Evolutionary conservation across 2,888 invertebrate genomes (phyloP).

Genomic region (Eucriotettix oculatus): DNA sequence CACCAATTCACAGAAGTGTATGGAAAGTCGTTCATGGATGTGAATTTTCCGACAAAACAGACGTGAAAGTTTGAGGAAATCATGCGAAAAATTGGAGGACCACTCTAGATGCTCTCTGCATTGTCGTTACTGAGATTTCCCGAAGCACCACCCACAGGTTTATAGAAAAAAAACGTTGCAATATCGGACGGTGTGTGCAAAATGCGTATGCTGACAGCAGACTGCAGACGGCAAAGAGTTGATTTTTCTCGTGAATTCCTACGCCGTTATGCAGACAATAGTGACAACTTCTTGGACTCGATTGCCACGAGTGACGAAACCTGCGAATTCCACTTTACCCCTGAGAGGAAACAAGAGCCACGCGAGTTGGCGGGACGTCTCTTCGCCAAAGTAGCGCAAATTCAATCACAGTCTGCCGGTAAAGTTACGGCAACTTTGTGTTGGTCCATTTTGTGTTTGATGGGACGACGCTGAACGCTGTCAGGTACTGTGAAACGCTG

Average conservation of each 20-base stretch:
- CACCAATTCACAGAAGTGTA: no score
- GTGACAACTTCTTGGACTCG: not conserved
- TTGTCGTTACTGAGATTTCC: no score
- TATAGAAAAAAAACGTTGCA: no score
- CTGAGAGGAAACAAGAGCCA: not conserved
- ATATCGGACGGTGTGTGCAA: no score
- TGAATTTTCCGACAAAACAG: no score
- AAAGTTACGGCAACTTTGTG: no score
- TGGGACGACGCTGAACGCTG: not conserved
- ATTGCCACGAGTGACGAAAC: not conserved
- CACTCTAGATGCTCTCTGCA: no score
- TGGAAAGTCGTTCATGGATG: no score
- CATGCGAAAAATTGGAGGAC: no score
- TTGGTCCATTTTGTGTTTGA: not conserved
- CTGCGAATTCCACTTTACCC: not conserved
- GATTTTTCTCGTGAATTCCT: not conserved
- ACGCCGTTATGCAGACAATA: not conserved
- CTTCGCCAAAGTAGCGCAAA: not conserved
- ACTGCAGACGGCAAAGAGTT: not conserved
- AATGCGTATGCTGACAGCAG: not conserved
- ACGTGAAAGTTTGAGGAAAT: no score
- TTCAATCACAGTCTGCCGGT: not conserved
- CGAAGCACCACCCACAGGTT: no score
- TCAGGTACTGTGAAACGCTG: not conserved
- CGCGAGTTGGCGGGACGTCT: not conserved